Evolutionary conservation across 1,140 invertebrate genomes (phyloP).

Genomic region (Euglossa dilemma): DNA sequence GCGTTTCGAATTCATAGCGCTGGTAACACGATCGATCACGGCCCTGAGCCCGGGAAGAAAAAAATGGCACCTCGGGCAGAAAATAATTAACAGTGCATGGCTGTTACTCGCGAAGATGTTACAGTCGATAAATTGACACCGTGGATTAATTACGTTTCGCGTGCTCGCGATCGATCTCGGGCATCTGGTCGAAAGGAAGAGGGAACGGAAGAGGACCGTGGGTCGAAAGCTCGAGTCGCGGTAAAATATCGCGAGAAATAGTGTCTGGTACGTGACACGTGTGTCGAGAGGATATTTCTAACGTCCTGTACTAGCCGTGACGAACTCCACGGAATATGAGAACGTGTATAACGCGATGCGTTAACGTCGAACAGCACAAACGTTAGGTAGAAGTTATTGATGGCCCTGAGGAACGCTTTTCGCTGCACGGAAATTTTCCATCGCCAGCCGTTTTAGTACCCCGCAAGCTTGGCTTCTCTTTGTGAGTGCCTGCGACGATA

Average conservation of each 20-base stretch:
- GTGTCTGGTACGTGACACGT: constrained; percentile 42
- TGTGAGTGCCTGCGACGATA: neutral
- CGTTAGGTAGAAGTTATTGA: constrained; percentile 31
- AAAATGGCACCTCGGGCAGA: no score
- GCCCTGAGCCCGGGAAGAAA: no score
- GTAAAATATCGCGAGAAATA: constrained; percentile 36
- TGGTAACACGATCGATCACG: no score
- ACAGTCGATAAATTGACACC: no score
- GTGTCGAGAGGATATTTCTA: constrained; percentile 37
- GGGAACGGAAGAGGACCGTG: neutral
- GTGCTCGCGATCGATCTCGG: neutral
- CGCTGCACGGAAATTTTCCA: constrained; percentile 23
- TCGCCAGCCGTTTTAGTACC: neutral
- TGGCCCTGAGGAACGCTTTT: constrained; percentile 15
- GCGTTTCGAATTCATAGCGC: no score
- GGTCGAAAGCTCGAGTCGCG: constrained; percentile 4
- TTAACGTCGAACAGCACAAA: neutral
- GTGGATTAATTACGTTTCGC: no score
- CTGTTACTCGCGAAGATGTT: no score
- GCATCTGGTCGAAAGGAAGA: neutral
- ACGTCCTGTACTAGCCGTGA: neutral
- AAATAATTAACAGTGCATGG: no score
- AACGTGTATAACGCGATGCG: no score
- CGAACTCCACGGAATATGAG: neutral
- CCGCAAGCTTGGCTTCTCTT: neutral